Evolutionary conservation across 2,113 vertebrate species (phyloP).

Genomic region (Prunella fulvescens): DNA sequence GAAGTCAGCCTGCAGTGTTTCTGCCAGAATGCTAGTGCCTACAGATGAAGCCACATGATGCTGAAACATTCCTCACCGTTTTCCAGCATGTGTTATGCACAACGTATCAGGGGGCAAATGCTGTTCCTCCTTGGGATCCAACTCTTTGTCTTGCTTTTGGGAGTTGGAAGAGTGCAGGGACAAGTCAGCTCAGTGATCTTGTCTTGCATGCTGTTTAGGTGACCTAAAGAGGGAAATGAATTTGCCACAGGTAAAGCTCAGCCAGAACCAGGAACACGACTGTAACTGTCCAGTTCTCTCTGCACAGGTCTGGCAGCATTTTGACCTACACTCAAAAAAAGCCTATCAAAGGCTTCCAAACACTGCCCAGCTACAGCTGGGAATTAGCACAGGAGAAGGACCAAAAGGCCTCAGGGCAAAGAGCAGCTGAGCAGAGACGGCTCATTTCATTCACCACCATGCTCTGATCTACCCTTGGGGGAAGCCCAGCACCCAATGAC

Average conservation of each 20-base stretch:
- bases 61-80: not conserved
- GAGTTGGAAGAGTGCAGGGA: not conserved
- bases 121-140: not conserved
- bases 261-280: not conserved
- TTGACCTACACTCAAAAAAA: not conserved
- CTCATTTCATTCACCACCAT: not conserved
- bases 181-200: fast-evolving
- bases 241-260: not conserved
- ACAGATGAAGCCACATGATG: not conserved
- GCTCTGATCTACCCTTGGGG: not conserved
- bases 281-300: not conserved
- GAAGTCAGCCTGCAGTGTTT: not conserved
- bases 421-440: not conserved
- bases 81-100: not conserved
- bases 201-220: not conserved
- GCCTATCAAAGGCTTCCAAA: not conserved
- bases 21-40: not conserved
- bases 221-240: not conserved
- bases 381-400: not conserved
- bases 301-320: not conserved
- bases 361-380: not conserved
- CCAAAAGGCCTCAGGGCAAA: not conserved
- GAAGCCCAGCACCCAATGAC: not conserved
- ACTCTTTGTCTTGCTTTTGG: not conserved
- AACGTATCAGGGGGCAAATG: fast-evolving